phyloP scores from a whole-genome alignment of 2,113 vertebrate genomes.

The Lophura nycthemera region DNA sequence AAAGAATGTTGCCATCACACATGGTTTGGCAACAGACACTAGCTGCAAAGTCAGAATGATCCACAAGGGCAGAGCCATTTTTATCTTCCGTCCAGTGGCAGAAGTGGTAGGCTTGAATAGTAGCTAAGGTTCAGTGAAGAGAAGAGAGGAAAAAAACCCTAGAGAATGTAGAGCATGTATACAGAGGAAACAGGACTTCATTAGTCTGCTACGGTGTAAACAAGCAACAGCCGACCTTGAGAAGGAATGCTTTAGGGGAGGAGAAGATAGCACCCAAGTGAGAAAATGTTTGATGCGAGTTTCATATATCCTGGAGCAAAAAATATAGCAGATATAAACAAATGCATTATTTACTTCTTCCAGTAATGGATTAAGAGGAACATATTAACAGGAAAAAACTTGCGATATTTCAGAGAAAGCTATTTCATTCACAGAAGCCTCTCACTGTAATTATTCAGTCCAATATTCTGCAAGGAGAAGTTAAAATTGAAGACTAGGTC shows the following conservation, averaged over 20 bases:
- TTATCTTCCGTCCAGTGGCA: background rate
- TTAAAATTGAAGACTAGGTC: background rate
- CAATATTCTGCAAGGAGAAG: background rate
- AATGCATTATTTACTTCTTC: background rate
- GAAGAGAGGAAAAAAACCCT: background rate
- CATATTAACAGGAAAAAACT: background rate
- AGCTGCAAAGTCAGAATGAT: background rate
- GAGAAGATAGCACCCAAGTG: background rate
- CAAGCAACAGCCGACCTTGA: background rate
- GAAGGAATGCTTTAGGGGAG: background rate
- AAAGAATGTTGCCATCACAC: background rate
- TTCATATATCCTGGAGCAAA: background rate
- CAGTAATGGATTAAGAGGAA: background rate
- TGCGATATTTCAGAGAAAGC: background rate
- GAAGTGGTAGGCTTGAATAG: background rate
- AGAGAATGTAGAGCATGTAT: background rate
- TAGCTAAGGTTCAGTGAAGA: background rate
- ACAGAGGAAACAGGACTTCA: background rate
- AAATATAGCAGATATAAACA: background rate
- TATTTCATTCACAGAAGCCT: background rate
- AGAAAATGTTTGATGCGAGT: background rate
- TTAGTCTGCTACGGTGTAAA: background rate
- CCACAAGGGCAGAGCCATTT: background rate
- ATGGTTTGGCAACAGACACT: background rate
- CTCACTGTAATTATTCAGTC: background rate